Conservation (phyloP, 2,797 vertebrate species). For the Aplochiton taeniatus region DNA sequence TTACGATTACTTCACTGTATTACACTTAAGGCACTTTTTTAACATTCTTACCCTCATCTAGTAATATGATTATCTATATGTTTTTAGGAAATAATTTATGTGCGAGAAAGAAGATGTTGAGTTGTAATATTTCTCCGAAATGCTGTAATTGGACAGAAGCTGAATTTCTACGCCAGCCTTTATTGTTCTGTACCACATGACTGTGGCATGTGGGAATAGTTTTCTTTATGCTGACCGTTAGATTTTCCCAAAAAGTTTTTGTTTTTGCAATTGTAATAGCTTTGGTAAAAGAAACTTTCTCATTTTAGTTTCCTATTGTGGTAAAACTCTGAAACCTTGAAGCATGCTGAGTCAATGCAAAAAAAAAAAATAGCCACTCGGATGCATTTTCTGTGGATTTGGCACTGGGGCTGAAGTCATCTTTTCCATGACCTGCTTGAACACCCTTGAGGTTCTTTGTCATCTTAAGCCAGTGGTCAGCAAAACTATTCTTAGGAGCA, state of each 20-base stretch:
- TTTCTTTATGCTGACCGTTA: conserved; percentile 33
- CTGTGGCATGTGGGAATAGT: conserved; percentile 17
- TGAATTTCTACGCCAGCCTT: conserved; percentile 22
- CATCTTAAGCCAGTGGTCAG: conserved; percentile 53
- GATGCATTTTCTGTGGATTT: conserved; percentile 47
- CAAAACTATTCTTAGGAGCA: conserved; percentile 60
- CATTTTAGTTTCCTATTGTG: conserved; percentile 30
- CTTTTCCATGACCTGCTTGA: conserved; percentile 45
- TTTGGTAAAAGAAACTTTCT: conserved; percentile 24
- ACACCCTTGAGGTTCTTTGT: conserved; percentile 56
- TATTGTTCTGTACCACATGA: conserved; percentile 23
- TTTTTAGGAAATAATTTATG: conserved; percentile 30
- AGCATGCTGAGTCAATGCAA: conserved; percentile 42
- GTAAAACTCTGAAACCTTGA: conserved; percentile 37
- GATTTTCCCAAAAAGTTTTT: conserved; percentile 24
- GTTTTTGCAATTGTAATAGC: conserved; percentile 11
- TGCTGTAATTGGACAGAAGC: conserved; percentile 26
- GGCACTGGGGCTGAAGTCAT: conserved; percentile 52
- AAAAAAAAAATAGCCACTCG: conserved; percentile 38
- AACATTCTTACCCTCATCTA: conserved; percentile 20
- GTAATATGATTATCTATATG: conserved; percentile 35
- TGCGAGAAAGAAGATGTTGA: conserved; percentile 14
- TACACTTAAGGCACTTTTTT: neutral
- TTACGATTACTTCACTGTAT: conserved; percentile 29
- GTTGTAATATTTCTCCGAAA: conserved; percentile 21